Evolutionary conservation across 2,888 invertebrate species (phyloP).

Genomic region (Euplexia lucipara): DNA sequence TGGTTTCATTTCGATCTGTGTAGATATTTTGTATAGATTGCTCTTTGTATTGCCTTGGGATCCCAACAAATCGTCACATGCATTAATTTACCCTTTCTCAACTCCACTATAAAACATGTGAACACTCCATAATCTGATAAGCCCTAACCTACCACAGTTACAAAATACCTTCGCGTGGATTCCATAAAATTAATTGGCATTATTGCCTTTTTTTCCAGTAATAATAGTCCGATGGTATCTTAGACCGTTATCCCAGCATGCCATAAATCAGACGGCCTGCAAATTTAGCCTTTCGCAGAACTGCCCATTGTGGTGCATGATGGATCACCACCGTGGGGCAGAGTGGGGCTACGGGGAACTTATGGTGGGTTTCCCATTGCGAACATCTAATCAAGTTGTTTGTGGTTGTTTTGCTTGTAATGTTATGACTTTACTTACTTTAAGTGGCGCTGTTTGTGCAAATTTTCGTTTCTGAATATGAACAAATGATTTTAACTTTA

Average conservation of each 20-base stretch:
- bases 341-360: slow-evolving; percentile 44
- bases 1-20: neutral
- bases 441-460: neutral
- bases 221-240: slow-evolving; percentile 64
- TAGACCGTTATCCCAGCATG: slow-evolving; percentile 62
- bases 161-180: slow-evolving; percentile 56
- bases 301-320: slow-evolving; percentile 70
- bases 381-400: slow-evolving; percentile 47
- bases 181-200: slow-evolving; percentile 68
- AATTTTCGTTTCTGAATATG: slow-evolving; percentile 22
- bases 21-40: neutral
- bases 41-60: neutral
- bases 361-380: slow-evolving; percentile 33
- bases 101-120: neutral
- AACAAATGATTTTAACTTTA: neutral
- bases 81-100: neutral
- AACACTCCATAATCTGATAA: slow-evolving; percentile 13
- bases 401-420: slow-evolving; percentile 41
- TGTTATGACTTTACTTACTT: slow-evolving; percentile 2
- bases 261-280: slow-evolving; percentile 81
- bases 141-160: slow-evolving; percentile 28
- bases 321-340: slow-evolving; percentile 64
- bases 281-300: slow-evolving; percentile 73
- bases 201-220: slow-evolving; percentile 60
- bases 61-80: neutral